Conservation (phyloP, 2,113 vertebrate genomes). For the Lampris incognitus region DNA sequence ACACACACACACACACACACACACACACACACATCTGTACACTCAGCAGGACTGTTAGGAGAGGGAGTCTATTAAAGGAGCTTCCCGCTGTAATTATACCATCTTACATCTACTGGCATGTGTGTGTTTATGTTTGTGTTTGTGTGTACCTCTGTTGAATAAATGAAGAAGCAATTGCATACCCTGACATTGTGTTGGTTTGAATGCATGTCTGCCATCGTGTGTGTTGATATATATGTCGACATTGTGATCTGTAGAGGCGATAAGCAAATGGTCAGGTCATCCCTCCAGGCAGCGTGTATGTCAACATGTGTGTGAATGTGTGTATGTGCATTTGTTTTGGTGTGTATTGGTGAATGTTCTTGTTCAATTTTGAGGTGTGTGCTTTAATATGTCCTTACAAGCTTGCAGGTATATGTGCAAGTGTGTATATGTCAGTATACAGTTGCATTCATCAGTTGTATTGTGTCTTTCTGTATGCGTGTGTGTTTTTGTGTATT, state of each 20-base stretch:
- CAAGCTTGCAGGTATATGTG: slow-evolving; percentile 13
- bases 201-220: not conserved
- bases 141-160: not conserved
- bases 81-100: too few relatives aligned
- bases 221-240: slow-evolving; percentile 7
- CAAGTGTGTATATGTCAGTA: not conserved
- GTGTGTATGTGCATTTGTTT: not conserved
- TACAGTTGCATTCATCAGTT: slow-evolving; percentile 20
- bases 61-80: too few relatives aligned
- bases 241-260: slow-evolving; percentile 42
- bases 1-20: too few relatives aligned
- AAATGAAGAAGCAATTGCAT: too few relatives aligned
- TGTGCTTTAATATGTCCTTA: slow-evolving; percentile 16
- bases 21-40: too few relatives aligned
- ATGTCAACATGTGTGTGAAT: slow-evolving; percentile 8
- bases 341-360: not conserved
- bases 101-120: too few relatives aligned
- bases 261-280: slow-evolving; percentile 46
- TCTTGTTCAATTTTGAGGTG: slow-evolving; percentile 5
- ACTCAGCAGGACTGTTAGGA: too few relatives aligned
- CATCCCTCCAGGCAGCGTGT: slow-evolving; percentile 28
- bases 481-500: not conserved
- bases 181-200: not conserved
- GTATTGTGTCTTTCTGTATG: not conserved
- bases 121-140: not conserved